These are phyloP conservation scores for Agrotis clavis DNA, from an alignment of 2,888 invertebrate genomes.

Conservation along the genomic window DNA sequence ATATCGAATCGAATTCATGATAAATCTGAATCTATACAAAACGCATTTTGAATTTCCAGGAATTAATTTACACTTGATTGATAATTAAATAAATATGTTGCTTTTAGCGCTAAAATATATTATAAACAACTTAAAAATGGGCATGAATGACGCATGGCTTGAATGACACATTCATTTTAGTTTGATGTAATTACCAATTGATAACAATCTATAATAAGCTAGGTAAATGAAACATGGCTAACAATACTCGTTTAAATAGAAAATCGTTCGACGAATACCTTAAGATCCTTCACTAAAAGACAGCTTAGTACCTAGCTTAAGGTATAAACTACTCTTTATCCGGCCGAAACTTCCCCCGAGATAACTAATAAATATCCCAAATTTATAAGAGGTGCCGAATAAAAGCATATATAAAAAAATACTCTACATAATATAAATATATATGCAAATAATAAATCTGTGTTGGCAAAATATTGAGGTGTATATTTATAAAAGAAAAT, in stretches of 20 bases:
- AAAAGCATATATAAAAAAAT: constrained; percentile 53
- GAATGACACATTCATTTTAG: background rate
- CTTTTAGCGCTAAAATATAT: no score
- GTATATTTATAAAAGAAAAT: constrained; percentile 33
- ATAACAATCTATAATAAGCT: background rate
- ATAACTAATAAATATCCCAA: constrained; percentile 63
- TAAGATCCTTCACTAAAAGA: constrained; percentile 47
- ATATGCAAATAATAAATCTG: constrained; percentile 43
- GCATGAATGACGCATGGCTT: no score
- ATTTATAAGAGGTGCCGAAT: constrained; percentile 59
- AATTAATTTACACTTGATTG: background rate
- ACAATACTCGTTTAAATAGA: background rate
- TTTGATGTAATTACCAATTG: constrained; percentile 6
- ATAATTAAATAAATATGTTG: background rate
- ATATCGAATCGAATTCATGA: background rate
- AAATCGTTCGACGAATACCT: constrained; percentile 27
- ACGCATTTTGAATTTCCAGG: background rate
- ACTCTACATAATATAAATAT: constrained; percentile 45
- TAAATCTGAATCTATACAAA: background rate
- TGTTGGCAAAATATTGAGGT: constrained; percentile 24
- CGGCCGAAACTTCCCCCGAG: constrained; percentile 56
- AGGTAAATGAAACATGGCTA: background rate
- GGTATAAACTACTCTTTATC: constrained; percentile 62
- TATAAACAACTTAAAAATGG: no score
- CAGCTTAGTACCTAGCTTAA: constrained; percentile 58